A percentile compares a stretch with the other conserved stretches of the same genome.
These are phyloP conservation scores for Magallana ariakensis DNA, from an alignment of 1,140 invertebrate species.

Conservation along the genomic window DNA sequence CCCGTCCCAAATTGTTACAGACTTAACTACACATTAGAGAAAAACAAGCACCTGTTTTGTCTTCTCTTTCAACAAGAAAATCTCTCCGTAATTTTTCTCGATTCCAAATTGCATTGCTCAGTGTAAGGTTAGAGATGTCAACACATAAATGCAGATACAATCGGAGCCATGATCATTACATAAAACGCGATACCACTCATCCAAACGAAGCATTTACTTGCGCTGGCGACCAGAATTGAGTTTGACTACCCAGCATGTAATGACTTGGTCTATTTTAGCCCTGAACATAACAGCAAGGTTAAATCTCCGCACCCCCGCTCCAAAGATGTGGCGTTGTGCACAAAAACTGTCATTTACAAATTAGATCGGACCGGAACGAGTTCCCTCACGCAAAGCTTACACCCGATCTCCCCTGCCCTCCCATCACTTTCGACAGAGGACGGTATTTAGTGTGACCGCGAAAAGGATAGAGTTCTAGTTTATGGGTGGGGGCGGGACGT, in stretches of 20 bases:
- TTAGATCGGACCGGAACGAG: conserved; percentile 56
- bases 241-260: conserved; percentile 55
- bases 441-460: conserved; percentile 42
- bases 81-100: background rate
- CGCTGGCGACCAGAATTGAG: conserved; percentile 49
- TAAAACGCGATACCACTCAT: conserved; percentile 40
- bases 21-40: background rate
- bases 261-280: conserved; percentile 51
- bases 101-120: conserved; percentile 10
- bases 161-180: background rate
- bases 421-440: conserved; percentile 30
- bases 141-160: conserved; percentile 37
- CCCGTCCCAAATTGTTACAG: background rate
- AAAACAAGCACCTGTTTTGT: conserved; percentile 22
- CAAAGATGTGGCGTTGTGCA: conserved; percentile 9
- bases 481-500: conserved; percentile 49
- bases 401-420: conserved; percentile 43
- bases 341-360: conserved; percentile 57
- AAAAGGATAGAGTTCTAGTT: conserved; percentile 47
- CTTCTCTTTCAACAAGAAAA: conserved; percentile 19
- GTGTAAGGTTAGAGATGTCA: conserved; percentile 45
- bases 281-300: conserved; percentile 52
- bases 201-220: conserved; percentile 50
- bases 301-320: conserved; percentile 46
- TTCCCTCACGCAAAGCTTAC: conserved; percentile 46